A percentile compares a stretch with the other conserved stretches of the same genome.
These are phyloP conservation scores for Dicyrtoma fusca DNA, from an alignment of 2,888 invertebrate species.

Conservation along the genomic window DNA sequence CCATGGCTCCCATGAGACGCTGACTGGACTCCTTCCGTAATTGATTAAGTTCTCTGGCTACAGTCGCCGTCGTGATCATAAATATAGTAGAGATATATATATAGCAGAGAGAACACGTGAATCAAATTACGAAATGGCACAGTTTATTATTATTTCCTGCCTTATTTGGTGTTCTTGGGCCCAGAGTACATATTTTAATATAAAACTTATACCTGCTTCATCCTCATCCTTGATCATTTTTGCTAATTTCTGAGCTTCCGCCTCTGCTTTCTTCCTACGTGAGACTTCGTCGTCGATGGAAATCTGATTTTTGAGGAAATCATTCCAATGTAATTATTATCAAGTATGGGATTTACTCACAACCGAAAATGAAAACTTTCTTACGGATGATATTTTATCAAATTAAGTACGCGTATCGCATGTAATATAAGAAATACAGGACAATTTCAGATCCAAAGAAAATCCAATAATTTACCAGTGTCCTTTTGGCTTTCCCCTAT, in stretches of 20 bases:
- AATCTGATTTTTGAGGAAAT: slow-evolving; percentile 49
- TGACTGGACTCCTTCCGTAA: slow-evolving; percentile 46
- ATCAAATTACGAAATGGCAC: neutral
- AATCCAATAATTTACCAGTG: slow-evolving; percentile 35
- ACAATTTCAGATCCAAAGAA: too few relatives aligned
- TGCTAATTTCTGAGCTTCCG: slow-evolving; percentile 46
- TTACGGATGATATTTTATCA: too few relatives aligned
- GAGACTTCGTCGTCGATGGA: slow-evolving; percentile 51
- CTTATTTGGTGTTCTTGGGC: too few relatives aligned
- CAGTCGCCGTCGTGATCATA: too few relatives aligned
- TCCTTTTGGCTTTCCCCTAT: slow-evolving; percentile 40
- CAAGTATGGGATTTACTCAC: too few relatives aligned
- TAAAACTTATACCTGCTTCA: slow-evolving; percentile 25
- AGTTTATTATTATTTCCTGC: neutral
- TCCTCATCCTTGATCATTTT: slow-evolving; percentile 44
- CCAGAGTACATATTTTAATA: neutral
- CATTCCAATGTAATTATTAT: too few relatives aligned
- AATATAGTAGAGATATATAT: neutral
- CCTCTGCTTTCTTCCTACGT: slow-evolving; percentile 46
- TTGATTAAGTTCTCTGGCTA: slow-evolving; percentile 38
- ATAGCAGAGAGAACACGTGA: neutral
- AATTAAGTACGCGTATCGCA: too few relatives aligned
- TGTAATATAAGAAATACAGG: too few relatives aligned
- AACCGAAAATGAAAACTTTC: too few relatives aligned
- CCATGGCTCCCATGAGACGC: slow-evolving; percentile 44